These are phyloP conservation scores for Lamellibrachia luymesi DNA, from an alignment of 1,140 invertebrate genomes.

Conservation along the genomic window DNA sequence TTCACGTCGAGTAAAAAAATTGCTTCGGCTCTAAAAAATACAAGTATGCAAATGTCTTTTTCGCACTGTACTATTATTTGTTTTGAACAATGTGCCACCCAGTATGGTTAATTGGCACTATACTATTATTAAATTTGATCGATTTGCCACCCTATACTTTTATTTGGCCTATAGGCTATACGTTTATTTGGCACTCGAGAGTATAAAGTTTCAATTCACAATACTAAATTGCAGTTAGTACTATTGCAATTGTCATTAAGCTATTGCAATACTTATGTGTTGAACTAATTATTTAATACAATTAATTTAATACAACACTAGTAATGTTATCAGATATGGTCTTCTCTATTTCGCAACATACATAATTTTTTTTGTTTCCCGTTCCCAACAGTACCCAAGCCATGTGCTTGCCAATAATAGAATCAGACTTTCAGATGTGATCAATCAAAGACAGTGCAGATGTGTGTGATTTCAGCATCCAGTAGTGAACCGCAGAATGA, in stretches of 20 bases:
- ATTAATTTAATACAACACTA: no score
- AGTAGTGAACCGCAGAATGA: neutral
- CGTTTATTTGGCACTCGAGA: no score
- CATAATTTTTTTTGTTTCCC: neutral
- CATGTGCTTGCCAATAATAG: neutral
- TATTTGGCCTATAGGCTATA: no score
- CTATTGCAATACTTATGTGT: neutral
- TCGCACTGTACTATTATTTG: no score
- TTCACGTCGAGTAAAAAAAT: no score
- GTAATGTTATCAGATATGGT: neutral
- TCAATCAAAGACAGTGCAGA: neutral
- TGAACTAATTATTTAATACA: neutral
- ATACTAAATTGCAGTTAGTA: neutral
- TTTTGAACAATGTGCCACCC: no score
- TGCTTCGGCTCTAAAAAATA: no score
- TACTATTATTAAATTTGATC: no score
- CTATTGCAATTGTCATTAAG: no score
- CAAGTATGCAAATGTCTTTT: no score
- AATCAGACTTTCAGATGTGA: slow-evolving; percentile 2
- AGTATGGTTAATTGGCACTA: no score
- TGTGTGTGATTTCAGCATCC: neutral
- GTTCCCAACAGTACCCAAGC: neutral
- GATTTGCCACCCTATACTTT: no score
- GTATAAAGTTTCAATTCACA: neutral
- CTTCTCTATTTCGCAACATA: neutral